Conservation (phyloP, 2,797 vertebrate species). For the Etheostoma nigrum region DNA sequence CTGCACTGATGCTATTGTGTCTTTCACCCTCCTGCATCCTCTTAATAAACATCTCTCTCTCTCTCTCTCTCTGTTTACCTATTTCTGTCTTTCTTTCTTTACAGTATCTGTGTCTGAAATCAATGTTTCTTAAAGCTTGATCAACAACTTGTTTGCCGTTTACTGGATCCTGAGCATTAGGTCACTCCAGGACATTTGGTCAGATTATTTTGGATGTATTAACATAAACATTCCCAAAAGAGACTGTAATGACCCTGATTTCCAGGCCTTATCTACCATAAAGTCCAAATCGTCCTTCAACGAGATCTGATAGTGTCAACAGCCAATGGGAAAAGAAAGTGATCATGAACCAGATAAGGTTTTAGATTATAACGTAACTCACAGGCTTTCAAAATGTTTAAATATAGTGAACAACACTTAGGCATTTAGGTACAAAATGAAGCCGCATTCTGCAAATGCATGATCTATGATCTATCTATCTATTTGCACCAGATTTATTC, state of each 20-base stretch:
- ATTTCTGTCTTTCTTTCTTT: not conserved
- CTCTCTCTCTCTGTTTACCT: not conserved
- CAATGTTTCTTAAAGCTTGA: not conserved
- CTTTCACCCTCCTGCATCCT: not conserved
- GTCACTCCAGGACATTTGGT: not conserved
- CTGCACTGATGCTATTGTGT: not conserved
- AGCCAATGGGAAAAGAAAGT: not conserved
- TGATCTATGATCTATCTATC: not conserved
- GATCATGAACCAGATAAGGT: not conserved
- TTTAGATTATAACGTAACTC: not conserved
- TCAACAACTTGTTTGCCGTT: not conserved
- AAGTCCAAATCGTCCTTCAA: not conserved
- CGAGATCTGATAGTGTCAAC: conserved; percentile 5
- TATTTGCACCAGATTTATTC: not conserved
- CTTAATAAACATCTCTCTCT: not conserved
- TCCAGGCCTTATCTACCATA: not conserved
- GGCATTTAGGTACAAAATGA: not conserved
- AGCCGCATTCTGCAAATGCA: not conserved
- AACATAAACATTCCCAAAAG: not conserved
- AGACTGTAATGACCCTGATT: not conserved
- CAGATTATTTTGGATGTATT: not conserved
- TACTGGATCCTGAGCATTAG: not conserved
- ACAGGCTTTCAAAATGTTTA: not conserved
- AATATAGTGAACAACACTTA: not conserved
- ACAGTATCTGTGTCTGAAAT: not conserved